Evolutionary conservation across 1,140 invertebrate genomes (phyloP).

Genomic region (Heliconius melpomene): DNA sequence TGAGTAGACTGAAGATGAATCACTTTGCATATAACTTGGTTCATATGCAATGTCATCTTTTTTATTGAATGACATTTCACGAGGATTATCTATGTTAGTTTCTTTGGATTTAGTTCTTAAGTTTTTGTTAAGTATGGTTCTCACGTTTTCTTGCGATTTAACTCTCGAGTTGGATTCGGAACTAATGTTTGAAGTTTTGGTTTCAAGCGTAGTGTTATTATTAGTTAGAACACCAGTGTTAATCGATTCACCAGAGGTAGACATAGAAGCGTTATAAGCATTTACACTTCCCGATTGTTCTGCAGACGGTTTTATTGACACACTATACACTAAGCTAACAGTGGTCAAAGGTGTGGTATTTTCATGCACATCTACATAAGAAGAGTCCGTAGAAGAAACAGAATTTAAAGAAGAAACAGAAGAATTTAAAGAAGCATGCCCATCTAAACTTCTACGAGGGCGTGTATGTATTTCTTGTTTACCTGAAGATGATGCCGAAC

Average conservation of each 20-base stretch:
- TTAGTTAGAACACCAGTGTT: conserved; percentile 49
- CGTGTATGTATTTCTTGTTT: conserved; percentile 81
- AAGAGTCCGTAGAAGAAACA: conserved; percentile 73
- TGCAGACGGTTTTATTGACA: conserved; percentile 50
- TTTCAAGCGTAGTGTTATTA: conserved; percentile 43
- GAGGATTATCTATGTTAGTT: conserved; percentile 40
- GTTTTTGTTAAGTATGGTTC: conserved; percentile 29
- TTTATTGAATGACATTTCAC: conserved; percentile 37
- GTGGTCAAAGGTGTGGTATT: conserved; percentile 68
- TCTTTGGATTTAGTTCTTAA: conserved; percentile 33
- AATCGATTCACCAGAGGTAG: conserved; percentile 51
- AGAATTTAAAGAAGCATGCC: conserved; percentile 81
- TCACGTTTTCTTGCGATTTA: conserved; percentile 38
- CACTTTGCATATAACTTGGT: conserved; percentile 73
- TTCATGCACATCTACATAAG: conserved; percentile 76
- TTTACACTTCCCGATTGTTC: conserved; percentile 44
- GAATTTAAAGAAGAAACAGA: conserved; percentile 75
- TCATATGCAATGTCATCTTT: conserved; percentile 65
- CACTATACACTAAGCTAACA: conserved; percentile 78
- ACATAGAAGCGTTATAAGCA: conserved; percentile 62
- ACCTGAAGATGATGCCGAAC: conserved; percentile 81
- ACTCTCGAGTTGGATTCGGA: conserved; percentile 18
- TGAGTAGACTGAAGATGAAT: conserved; percentile 70
- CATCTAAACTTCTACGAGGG: conserved; percentile 84
- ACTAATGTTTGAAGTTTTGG: conserved; percentile 16